Percentiles rank a stretch among this genome's conserved stretches.
Evolutionary conservation across 2,797 vertebrate species (phyloP).

Genomic region (Gallinago solitaria): DNA sequence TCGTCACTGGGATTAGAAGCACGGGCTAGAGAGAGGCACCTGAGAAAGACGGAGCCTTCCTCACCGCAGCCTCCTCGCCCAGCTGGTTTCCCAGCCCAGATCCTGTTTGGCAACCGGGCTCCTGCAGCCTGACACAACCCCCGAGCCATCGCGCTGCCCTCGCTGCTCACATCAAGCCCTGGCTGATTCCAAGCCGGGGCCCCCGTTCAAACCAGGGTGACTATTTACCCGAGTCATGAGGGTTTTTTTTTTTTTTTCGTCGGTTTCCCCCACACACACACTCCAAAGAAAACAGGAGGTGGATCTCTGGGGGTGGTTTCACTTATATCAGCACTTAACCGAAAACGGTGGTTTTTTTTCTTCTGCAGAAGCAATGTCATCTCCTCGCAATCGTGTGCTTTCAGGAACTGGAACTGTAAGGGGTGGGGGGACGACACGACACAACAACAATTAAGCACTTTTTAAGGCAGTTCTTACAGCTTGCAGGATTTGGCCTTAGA

Average conservation of each 20-base stretch:
- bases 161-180: background rate
- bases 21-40: rapidly evolving
- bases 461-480: background rate
- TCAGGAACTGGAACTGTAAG: background rate
- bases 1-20: background rate
- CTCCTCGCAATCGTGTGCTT: background rate
- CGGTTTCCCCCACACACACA: no score
- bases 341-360: background rate
- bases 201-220: rapidly evolving
- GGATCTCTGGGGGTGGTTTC: background rate
- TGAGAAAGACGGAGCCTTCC: rapidly evolving
- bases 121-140: background rate
- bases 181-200: background rate
- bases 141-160: constrained; percentile 25
- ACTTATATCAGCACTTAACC: background rate
- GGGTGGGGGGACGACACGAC: no score
- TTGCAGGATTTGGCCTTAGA: background rate
- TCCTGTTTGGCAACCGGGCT: constrained; percentile 1
- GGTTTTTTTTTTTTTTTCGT: no score
- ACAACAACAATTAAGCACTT: background rate
- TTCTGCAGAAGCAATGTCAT: background rate
- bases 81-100: background rate
- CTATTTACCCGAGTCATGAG: rapidly evolving
- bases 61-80: background rate
- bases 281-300: background rate